phyloP scores from a whole-genome alignment of 2,113 vertebrate species.

The Rhegmatorhina hoffmannsi region DNA sequence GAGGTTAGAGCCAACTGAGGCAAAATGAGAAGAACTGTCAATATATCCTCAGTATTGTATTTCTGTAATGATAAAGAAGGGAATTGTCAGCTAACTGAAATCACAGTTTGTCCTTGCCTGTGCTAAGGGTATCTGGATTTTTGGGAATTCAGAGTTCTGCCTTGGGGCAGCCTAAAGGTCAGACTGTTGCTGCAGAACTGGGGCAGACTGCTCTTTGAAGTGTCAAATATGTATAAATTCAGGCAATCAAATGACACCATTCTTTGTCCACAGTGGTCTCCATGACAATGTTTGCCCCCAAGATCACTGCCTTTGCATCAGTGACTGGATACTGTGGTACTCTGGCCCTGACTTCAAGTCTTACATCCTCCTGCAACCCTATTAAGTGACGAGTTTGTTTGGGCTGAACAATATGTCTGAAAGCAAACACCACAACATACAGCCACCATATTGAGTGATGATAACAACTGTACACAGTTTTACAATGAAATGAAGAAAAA shows the following conservation, averaged over 20 bases:
- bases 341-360: not conserved
- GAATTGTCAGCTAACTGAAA: not conserved
- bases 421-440: not conserved
- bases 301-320: not conserved
- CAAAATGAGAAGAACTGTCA: not conserved
- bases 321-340: not conserved
- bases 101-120: not conserved
- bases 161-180: not conserved
- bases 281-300: not conserved
- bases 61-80: not conserved
- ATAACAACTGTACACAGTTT: fast-evolving
- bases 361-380: not conserved
- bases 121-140: not conserved
- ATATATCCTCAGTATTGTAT: no score
- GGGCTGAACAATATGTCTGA: not conserved
- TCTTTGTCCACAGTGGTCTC: not conserved
- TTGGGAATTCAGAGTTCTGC: not conserved
- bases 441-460: not conserved
- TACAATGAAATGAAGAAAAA: not conserved
- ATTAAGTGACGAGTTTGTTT: not conserved
- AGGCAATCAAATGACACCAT: not conserved
- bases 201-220: not conserved
- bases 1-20: not conserved
- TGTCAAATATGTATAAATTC: not conserved
- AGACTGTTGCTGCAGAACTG: not conserved